These are phyloP conservation scores for Haemorhous mexicanus DNA, from an alignment of 2,113 vertebrate genomes.

Conservation along the genomic window DNA sequence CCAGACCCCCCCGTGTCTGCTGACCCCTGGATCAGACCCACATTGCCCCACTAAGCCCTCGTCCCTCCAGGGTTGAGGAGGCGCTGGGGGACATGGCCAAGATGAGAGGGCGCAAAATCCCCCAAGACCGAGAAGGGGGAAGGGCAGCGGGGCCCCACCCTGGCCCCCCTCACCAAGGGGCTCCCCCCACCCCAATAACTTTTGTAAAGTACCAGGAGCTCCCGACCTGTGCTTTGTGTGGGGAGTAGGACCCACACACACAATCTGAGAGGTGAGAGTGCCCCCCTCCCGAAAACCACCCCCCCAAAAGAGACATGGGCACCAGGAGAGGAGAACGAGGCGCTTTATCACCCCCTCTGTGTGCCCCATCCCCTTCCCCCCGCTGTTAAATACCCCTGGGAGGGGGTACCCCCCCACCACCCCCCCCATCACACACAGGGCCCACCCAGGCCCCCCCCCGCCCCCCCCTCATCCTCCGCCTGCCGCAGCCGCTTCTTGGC, in stretches of 20 bases:
- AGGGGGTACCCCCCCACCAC: no score
- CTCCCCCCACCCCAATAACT: no score
- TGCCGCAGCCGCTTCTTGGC: background rate
- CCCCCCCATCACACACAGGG: background rate
- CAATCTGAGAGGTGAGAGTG: background rate
- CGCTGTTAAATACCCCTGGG: background rate
- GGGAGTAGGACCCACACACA: background rate
- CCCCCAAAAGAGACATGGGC: background rate
- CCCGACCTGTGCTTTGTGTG: fast-evolving
- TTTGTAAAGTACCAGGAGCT: background rate
- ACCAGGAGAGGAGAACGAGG: background rate
- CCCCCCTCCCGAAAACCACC: no score
- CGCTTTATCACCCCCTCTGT: background rate
- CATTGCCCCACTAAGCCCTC: no score
- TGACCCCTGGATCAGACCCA: background rate
- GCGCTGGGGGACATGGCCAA: background rate
- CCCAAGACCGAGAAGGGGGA: background rate
- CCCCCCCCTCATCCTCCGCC: background rate
- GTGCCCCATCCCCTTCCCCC: background rate
- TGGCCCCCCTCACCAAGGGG: no score
- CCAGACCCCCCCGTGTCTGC: no score
- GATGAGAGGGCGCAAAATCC: background rate
- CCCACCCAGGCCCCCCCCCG: background rate
- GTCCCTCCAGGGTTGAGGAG: no score
- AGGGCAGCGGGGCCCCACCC: background rate